phyloP scores from a whole-genome alignment of 2,797 vertebrate species.

The Apogon hyalosoma region DNA sequence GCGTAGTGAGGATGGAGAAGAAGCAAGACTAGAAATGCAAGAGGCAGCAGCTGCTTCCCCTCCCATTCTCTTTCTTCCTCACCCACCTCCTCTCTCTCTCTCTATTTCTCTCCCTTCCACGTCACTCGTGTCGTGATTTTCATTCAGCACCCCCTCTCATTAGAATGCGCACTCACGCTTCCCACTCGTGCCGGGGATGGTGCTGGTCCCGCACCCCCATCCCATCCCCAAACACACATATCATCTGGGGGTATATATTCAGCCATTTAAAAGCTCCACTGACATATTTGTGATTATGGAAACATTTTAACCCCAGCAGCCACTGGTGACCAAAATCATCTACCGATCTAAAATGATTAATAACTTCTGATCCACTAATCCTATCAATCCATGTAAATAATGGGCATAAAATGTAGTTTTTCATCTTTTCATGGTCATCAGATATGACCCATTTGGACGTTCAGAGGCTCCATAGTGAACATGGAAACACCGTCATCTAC shows the following conservation, averaged over 20 bases:
- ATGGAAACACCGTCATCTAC: no score
- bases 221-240: slow-evolving; percentile 18
- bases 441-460: no score
- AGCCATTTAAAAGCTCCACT: no score
- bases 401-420: no score
- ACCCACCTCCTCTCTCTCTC: slow-evolving; percentile 74
- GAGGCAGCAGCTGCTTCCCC: slow-evolving; percentile 73
- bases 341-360: no score
- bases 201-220: slow-evolving; percentile 38
- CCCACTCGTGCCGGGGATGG: slow-evolving; percentile 64
- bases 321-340: no score
- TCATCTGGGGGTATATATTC: slow-evolving; percentile 2
- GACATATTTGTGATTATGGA: no score
- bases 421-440: no score
- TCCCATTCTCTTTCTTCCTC: slow-evolving; percentile 43
- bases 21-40: slow-evolving; percentile 64
- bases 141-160: slow-evolving; percentile 84
- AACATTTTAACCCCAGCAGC: no score
- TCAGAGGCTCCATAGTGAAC: no score
- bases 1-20: slow-evolving; percentile 41
- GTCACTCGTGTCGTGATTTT: slow-evolving; percentile 86
- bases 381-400: no score
- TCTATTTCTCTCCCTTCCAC: slow-evolving; percentile 65
- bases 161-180: slow-evolving; percentile 84
- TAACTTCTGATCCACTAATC: no score